These are phyloP conservation scores for Acrobasis suavella DNA, from an alignment of 2,888 invertebrate genomes.

Conservation along the genomic window DNA sequence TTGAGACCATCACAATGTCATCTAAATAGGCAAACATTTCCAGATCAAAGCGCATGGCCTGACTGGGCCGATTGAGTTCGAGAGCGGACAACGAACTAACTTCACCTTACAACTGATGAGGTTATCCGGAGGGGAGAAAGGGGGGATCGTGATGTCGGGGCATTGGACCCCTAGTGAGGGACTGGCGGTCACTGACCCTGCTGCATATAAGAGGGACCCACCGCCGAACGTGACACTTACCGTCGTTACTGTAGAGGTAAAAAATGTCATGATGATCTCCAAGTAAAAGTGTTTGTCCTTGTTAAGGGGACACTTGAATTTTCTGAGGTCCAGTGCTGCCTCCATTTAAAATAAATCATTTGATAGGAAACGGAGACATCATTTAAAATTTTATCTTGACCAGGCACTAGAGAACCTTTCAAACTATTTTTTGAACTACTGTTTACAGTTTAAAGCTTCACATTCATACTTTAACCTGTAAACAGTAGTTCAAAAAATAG, in stretches of 20 bases:
- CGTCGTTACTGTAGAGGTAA: constrained; percentile 94
- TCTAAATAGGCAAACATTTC: constrained; percentile 3
- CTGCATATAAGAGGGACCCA: constrained; percentile 91
- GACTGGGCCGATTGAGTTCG: constrained; percentile 94
- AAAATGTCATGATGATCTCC: constrained; percentile 11
- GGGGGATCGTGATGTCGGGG: constrained; percentile 88
- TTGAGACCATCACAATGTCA: no score
- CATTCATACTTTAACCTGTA: no score
- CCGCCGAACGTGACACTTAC: constrained; percentile 93
- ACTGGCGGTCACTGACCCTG: constrained; percentile 91
- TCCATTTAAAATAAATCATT: no score
- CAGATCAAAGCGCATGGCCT: constrained; percentile 92
- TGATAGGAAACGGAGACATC: no score
- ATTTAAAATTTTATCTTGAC: no score
- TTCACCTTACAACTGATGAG: constrained; percentile 94
- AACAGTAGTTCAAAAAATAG: no score
- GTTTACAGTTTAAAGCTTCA: no score
- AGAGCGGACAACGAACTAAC: constrained; percentile 90
- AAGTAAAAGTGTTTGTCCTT: no score
- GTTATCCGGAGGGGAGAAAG: constrained; percentile 86
- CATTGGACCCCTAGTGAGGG: constrained; percentile 90
- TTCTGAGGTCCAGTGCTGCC: no score
- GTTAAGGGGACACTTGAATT: no score
- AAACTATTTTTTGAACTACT: no score
- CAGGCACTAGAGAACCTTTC: no score